Evolutionary conservation across 2,113 vertebrate species (phyloP), one percentile per base, ranked within the genome.

Genomic region (Triplophysa dalaica): DNA sequence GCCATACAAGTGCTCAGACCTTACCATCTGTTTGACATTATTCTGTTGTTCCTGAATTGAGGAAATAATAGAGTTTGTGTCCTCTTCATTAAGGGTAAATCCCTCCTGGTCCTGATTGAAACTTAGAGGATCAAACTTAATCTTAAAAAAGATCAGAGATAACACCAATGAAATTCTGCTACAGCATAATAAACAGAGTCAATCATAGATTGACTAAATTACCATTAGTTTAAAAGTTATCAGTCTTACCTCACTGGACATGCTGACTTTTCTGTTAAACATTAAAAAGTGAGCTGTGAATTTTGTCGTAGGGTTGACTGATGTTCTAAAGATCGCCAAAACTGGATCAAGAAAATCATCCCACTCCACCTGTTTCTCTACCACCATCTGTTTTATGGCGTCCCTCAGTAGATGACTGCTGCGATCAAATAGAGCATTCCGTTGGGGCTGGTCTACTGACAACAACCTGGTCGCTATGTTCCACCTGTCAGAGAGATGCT

Each of bases 261-360:
- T 77, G 81, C 86, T 91, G 21, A 90, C 88, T 1, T 92, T 92
- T 88, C 95, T 92, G 90, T 92, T 96, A 81, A 96, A 96, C 91
- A 97, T 93, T 82, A 97, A 92, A 69, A 93, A 95, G 82, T 94
- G 94, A 0, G 96, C 95, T 0, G 92, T 92, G 83, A 95, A 95
- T 82, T 93, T 95, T 1, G 95, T 97, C 0, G 90, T 83, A 0
- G 94, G 87, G 84, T 94, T 95, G 81, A 91, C 83, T 0, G 95
- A 91, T 1, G 93, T 96, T 75, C 95, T 91, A 85, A 96, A 94
- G 19, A 93, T 50, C 0, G 95, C 95, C 45, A 96, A 89, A 58
- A 96, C 81, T 0, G 94, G 92, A 66, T 96, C 95, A 0, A 97
- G 88, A 70, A 92, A 92, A 5, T 94, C 76, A 0, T 96, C 95